These are phyloP conservation scores for Nemoura dubitans DNA, from an alignment of 2,888 invertebrate species.

Conservation along the genomic window DNA sequence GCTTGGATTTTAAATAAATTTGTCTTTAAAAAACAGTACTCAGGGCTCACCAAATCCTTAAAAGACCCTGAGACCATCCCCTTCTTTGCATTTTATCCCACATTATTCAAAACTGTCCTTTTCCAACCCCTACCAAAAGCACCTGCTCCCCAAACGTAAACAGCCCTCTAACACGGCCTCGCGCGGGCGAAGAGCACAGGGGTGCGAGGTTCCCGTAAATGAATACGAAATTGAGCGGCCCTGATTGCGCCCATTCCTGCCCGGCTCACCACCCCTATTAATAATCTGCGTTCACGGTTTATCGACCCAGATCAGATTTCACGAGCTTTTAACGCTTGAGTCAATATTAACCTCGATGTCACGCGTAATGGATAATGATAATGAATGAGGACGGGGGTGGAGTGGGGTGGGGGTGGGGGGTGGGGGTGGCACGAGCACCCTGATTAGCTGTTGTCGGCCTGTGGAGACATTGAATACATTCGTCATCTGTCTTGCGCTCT, in stretches of 20 bases:
- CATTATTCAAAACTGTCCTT: no score
- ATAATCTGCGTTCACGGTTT: background rate
- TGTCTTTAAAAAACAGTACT: no score
- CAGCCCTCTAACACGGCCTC: no score
- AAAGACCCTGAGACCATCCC: no score
- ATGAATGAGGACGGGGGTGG: conserved; percentile 45
- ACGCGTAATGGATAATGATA: conserved; percentile 48
- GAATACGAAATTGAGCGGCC: background rate
- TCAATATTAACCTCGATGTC: conserved; percentile 46
- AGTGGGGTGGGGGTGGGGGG: background rate
- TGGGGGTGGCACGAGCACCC: background rate
- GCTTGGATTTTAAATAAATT: no score
- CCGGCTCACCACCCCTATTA: background rate
- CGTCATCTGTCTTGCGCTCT: background rate
- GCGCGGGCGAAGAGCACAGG: no score
- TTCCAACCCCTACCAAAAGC: no score
- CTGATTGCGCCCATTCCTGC: background rate
- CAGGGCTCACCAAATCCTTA: no score
- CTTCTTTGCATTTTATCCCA: no score
- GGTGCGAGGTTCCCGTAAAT: background rate
- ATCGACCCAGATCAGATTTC: conserved; percentile 24
- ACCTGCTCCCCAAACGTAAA: no score
- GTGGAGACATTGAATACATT: background rate
- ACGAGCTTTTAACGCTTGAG: conserved; percentile 44
- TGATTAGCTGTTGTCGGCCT: conserved; percentile 17